A percentile compares a stretch with the other conserved stretches of the same genome.
These are phyloP conservation scores for Caenorhabditis virilis DNA, from an alignment of 2,888 invertebrate genomes.

Conservation along the genomic window DNA sequence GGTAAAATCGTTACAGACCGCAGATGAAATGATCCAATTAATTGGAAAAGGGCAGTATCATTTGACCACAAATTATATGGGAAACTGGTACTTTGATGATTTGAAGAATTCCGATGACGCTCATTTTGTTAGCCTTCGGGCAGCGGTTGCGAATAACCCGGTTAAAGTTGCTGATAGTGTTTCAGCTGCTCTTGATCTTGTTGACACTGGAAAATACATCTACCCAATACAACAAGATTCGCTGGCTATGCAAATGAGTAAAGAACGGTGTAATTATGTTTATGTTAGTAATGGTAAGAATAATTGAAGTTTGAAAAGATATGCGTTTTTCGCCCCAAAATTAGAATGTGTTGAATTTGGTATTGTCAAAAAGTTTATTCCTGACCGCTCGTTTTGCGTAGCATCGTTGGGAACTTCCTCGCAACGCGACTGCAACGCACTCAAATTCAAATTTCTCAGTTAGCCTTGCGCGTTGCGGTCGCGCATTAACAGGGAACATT, in stretches of 20 bases:
- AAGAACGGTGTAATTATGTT: constrained; percentile 49
- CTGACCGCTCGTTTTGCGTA: too few relatives aligned
- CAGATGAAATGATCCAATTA: constrained; percentile 41
- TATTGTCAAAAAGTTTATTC: too few relatives aligned
- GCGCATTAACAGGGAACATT: neutral
- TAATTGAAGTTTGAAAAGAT: too few relatives aligned
- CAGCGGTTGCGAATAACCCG: constrained; percentile 44
- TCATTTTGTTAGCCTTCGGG: constrained; percentile 45
- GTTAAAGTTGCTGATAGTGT: constrained; percentile 50
- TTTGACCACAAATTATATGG: constrained; percentile 49
- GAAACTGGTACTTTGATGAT: constrained; percentile 53
- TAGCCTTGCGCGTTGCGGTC: too few relatives aligned
- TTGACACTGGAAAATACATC: constrained; percentile 52
- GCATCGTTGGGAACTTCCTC: too few relatives aligned
- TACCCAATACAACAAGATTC: constrained; percentile 58
- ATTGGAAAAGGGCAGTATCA: constrained; percentile 46
- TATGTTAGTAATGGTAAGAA: constrained; percentile 48
- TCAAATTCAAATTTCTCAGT: too few relatives aligned
- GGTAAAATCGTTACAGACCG: constrained; percentile 11
- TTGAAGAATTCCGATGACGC: constrained; percentile 35
- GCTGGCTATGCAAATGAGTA: constrained; percentile 51
- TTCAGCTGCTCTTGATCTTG: constrained; percentile 52
- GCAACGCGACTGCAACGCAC: too few relatives aligned
- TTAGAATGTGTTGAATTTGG: too few relatives aligned
- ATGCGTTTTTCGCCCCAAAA: neutral